phyloP scores from a whole-genome alignment of 2,797 vertebrate genomes.

The Sebastes miniatus region DNA sequence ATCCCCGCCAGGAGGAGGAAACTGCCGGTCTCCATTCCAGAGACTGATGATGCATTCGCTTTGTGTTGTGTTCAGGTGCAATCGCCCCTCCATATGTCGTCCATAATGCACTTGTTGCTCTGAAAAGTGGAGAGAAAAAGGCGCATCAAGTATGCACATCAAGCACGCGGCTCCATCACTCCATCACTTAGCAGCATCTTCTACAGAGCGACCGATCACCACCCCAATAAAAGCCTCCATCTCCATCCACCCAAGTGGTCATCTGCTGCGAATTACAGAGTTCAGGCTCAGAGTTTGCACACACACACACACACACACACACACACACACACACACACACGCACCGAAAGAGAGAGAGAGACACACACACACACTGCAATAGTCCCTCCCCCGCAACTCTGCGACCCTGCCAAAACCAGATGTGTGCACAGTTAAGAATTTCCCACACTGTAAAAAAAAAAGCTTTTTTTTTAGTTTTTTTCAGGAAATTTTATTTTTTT shows the following conservation, averaged over 20 bases:
- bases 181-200: conserved; percentile 36
- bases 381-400: conserved; percentile 66
- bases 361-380: background rate
- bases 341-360: background rate
- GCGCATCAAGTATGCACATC: conserved; percentile 9
- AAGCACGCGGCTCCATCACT: background rate
- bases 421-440: conserved; percentile 49
- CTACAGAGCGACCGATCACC: conserved; percentile 51
- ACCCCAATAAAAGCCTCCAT: conserved; percentile 67
- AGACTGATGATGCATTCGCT: conserved; percentile 51
- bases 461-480: too few relatives aligned
- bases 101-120: conserved; percentile 59
- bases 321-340: background rate
- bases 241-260: conserved; percentile 76
- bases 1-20: conserved; percentile 41
- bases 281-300: conserved; percentile 46
- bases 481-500: rapidly evolving
- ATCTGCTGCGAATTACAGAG: conserved; percentile 83
- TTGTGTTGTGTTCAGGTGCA: conserved; percentile 54
- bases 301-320: conserved; percentile 12
- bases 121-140: background rate
- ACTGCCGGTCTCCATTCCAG: conserved; percentile 76
- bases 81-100: conserved; percentile 8
- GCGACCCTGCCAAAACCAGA: conserved; percentile 68
- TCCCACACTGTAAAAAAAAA: too few relatives aligned